Percentiles rank a stretch among this genome's conserved stretches.
phyloP scores from a whole-genome alignment of 2,113 vertebrate genomes.

The Leucopsar rothschildi region DNA sequence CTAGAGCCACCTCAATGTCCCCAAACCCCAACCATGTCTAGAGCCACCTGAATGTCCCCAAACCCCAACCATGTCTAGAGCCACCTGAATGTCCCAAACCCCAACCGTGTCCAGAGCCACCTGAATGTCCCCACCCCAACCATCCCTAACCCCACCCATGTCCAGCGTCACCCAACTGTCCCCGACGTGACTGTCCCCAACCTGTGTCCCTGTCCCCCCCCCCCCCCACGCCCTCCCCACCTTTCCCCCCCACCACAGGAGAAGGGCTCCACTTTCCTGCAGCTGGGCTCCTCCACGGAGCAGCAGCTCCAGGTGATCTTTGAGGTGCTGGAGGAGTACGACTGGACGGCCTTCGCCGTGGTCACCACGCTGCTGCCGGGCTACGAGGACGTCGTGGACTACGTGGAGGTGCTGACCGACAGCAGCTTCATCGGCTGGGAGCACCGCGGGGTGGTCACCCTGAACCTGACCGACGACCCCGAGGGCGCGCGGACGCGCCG shows the following conservation, averaged over 20 bases:
- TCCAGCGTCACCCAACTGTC: not conserved
- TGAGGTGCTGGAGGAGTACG: constrained; percentile 94
- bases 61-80: too few relatives aligned
- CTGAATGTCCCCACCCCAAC: too few relatives aligned
- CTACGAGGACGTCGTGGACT: constrained; percentile 88
- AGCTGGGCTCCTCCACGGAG: constrained; percentile 90
- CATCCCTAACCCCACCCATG: rapidly evolving
- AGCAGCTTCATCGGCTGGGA: constrained; percentile 95
- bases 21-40: too few relatives aligned
- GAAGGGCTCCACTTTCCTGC: constrained; percentile 91
- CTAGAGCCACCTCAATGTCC: not conserved
- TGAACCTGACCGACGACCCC: constrained; percentile 85
- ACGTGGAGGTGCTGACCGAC: constrained; percentile 91
- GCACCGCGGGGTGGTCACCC: constrained; percentile 89
- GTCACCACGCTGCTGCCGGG: constrained; percentile 90
- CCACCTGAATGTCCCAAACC: too few relatives aligned
- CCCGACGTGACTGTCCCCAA: not conserved
- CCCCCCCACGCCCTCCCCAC: too few relatives aligned
- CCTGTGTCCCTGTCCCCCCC: not conserved
- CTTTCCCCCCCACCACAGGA: constrained; percentile 73
- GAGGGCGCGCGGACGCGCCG: constrained; percentile 78
- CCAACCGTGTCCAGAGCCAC: rapidly evolving
- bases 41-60: too few relatives aligned
- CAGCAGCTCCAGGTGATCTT: constrained; percentile 94
- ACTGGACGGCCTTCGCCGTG: constrained; percentile 92